These are phyloP conservation scores for Callaeas wilsoni DNA, from an alignment of 2,113 vertebrate species.

Conservation along the genomic window DNA sequence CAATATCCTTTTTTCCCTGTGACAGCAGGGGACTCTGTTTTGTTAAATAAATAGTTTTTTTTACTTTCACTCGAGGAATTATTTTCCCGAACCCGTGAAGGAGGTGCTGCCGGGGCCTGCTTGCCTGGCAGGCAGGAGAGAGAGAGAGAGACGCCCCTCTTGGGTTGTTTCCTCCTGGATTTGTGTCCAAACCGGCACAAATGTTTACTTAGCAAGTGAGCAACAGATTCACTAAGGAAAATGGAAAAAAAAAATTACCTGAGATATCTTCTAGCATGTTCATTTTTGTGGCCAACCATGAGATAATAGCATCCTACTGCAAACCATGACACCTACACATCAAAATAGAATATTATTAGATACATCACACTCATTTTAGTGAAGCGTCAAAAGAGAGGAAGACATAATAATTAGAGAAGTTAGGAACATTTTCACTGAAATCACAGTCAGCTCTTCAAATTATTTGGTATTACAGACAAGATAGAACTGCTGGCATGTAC, in stretches of 20 bases:
- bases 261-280: constrained; percentile 93
- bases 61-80: too few relatives aligned
- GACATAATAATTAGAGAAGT: background rate
- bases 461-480: background rate
- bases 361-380: background rate
- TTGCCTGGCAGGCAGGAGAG: too few relatives aligned
- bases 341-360: background rate
- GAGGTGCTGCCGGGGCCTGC: too few relatives aligned
- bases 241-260: constrained; percentile 73
- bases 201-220: background rate
- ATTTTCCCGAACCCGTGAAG: too few relatives aligned
- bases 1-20: too few relatives aligned
- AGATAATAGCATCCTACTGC: constrained; percentile 98
- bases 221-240: background rate
- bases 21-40: too few relatives aligned
- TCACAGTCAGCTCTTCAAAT: background rate
- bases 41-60: too few relatives aligned
- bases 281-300: constrained; percentile 98
- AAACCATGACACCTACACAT: constrained; percentile 94
- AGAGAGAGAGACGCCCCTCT: too few relatives aligned
- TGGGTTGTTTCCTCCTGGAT: too few relatives aligned
- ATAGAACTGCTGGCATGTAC: background rate
- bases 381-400: background rate
- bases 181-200: too few relatives aligned
- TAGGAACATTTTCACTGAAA: background rate